Conservation (phyloP, 2,113 vertebrate species). For the Callithrix jacchus region DNA sequence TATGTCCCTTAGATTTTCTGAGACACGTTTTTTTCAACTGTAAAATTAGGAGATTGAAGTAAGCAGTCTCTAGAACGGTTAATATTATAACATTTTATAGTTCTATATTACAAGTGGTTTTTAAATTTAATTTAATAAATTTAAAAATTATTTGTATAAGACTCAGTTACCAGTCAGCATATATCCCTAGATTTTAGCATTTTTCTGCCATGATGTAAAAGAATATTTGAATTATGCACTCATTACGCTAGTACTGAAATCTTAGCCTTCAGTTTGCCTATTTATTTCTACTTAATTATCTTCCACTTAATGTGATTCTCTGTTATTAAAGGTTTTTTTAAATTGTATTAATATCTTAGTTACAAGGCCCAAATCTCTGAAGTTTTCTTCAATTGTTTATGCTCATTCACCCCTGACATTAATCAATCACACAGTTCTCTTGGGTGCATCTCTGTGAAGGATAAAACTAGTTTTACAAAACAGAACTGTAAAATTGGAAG, state of each 20-base stretch:
- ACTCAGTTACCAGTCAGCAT: background rate
- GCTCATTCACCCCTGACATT: background rate
- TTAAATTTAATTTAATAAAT: background rate
- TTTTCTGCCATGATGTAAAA: conserved; percentile 34
- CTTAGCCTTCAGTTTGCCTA: background rate
- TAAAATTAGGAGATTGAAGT: background rate
- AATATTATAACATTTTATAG: conserved; percentile 6
- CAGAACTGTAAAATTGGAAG: background rate
- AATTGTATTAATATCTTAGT: conserved; percentile 7
- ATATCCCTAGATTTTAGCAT: background rate
- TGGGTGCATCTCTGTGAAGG: background rate
- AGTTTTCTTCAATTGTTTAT: background rate
- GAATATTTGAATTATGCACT: background rate
- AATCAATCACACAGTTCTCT: background rate
- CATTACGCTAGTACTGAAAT: background rate
- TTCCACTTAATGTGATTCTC: background rate
- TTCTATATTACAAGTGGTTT: conserved; percentile 40
- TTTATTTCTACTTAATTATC: conserved; percentile 25
- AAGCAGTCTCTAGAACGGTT: conserved; percentile 16
- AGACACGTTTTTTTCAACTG: background rate
- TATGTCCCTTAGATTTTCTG: conserved; percentile 17
- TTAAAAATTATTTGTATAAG: background rate
- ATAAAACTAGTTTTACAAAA: background rate
- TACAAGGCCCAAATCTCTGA: background rate
- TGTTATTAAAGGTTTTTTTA: background rate